A percentile compares a stretch with the other conserved stretches of the same genome.
These are phyloP conservation scores for Hylaea fasciaria DNA, from an alignment of 2,888 invertebrate genomes.

Conservation along the genomic window DNA sequence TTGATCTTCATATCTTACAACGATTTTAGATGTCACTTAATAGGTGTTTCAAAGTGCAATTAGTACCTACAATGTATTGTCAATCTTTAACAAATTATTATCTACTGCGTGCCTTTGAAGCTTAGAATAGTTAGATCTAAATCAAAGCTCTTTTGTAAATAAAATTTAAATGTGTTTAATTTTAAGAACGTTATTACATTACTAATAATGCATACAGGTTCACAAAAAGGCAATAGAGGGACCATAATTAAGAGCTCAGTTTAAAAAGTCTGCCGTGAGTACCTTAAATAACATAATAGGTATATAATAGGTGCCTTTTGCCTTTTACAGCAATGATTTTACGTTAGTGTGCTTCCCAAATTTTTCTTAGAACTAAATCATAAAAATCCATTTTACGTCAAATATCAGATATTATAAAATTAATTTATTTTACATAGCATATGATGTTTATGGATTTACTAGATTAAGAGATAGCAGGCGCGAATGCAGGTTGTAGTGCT, in stretches of 20 bases:
- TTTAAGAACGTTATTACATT: constrained; percentile 9
- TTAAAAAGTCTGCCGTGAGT: constrained; percentile 23
- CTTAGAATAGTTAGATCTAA: constrained; percentile 14
- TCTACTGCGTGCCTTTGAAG: constrained; percentile 37
- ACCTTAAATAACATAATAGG: constrained; percentile 22
- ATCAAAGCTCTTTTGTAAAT: constrained; percentile 9
- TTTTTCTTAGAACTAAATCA: not conserved
- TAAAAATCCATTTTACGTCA: too few species aligned
- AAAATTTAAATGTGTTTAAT: constrained; percentile 16
- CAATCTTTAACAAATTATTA: constrained; percentile 6
- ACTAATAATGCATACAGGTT: constrained; percentile 38
- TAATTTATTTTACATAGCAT: too few species aligned
- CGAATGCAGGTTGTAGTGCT: constrained; percentile 48
- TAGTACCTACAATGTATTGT: constrained; percentile 10
- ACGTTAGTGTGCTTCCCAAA: constrained; percentile 25
- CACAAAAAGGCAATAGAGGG: constrained; percentile 52
- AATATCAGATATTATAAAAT: too few species aligned
- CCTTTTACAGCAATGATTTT: constrained; percentile 11
- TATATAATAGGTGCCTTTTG: constrained; percentile 46
- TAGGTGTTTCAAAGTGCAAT: constrained; percentile 29
- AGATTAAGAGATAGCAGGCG: constrained; percentile 27
- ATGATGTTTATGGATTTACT: constrained; percentile 3
- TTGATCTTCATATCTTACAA: constrained; percentile 25
- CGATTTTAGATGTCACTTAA: constrained; percentile 19
- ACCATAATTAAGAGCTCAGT: constrained; percentile 55